A percentile compares a stretch with the other conserved stretches of the same genome.
phyloP scores from a whole-genome alignment of 53 echinoderm and acorn worm genomes.

The Antedon mediterranea region DNA sequence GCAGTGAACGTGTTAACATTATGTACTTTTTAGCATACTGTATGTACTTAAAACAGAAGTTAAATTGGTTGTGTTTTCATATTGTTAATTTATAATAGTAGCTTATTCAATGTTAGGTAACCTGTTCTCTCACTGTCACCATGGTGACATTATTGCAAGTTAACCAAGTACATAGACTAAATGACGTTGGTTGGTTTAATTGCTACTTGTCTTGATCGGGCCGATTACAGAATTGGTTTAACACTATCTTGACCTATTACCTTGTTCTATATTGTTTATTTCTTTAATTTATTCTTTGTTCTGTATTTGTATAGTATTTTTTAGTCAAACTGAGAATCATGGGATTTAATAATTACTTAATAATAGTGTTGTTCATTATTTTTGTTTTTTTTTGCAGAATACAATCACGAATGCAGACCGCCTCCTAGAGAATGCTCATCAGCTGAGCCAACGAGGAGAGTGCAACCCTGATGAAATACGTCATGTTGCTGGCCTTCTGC shows the following conservation, averaged over 20 bases:
- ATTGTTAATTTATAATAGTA: too few relatives aligned
- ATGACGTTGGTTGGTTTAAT: background rate
- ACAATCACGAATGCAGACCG: conserved; percentile 95
- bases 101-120: background rate
- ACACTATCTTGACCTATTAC: too few relatives aligned
- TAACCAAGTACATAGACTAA: background rate
- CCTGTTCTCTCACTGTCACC: background rate
- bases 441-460: conserved; percentile 84
- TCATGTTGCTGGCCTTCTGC: conserved; percentile 59
- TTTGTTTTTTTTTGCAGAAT: conserved; percentile 32
- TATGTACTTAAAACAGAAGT: too few relatives aligned
- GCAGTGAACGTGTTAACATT: too few relatives aligned
- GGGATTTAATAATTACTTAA: too few relatives aligned
- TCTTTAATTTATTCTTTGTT: too few relatives aligned
- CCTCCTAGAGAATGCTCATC: conserved; percentile 66
- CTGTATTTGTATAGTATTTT: too few relatives aligned
- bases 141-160: background rate
- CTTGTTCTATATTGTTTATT: too few relatives aligned
- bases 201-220: background rate
- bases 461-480: conserved; percentile 82
- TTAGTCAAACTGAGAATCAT: too few relatives aligned
- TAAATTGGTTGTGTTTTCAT: too few relatives aligned
- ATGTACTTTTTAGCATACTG: too few relatives aligned
- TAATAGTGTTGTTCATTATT: too few relatives aligned
- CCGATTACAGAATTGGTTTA: background rate